Evolutionary conservation across 1,140 invertebrate species (phyloP), one percentile per base, ranked within the genome.

Genomic region (Dreissena rostriformis): DNA sequence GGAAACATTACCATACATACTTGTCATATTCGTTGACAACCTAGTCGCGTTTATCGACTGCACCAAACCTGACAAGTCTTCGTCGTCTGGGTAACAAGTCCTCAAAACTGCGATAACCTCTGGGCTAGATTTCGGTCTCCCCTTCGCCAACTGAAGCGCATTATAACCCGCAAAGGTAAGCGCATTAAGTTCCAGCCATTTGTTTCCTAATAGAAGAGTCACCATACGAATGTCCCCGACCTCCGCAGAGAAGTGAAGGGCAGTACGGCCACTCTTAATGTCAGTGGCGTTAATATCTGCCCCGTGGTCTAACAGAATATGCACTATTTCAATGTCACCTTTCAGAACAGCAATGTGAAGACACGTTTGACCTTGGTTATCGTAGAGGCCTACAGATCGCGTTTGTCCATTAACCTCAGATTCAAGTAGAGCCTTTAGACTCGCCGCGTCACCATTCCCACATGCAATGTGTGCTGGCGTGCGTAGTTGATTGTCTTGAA

Each of bases 201-300:
- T 8, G 39, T 39, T 39, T 39, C 4, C 39, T 8, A 39, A 39
- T 5, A 39, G 39, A 2, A 39, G 8, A 39, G 4, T 39, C 2
- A 39, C 39, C 39, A 39, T 39, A 5, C 39, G 39, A 39, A 39
- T 39, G 8, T 39, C 39, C 39, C 39, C 39, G 39, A 8, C 39
- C 39, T 39, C 39, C 8, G 39, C 39, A 61, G 57, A 4, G 67
- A 84, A 85, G 75, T 90, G 89, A 14, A 90, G 79, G 61, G 87
- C 82, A 14, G 87, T 90, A 28, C 89, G 71, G 5, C 89, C 89
- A 76, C 89, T 90, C 71, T 85, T 87, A 5, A 84, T 86, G 82
- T 90, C 89, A 89, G 95, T 95, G 5, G 96, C 95, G 91, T 98
- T 97, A 22, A 98, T 95, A 91, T 98, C 76, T 8, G 88, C 87